Conservation (phyloP, 1,140 invertebrate species). For the Sycophaga agraensis region DNA sequence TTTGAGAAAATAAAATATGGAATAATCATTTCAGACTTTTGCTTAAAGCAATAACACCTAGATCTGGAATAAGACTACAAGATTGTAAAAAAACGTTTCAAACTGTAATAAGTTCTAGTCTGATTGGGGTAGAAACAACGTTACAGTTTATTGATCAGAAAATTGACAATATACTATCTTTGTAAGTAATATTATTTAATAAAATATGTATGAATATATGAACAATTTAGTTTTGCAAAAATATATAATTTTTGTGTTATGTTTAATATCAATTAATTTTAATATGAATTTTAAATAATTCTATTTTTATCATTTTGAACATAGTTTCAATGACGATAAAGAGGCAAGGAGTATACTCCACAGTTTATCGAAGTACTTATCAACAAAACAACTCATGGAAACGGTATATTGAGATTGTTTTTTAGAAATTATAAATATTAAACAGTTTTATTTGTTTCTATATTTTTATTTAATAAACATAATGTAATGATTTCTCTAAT, state of each 20-base stretch:
- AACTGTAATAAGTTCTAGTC: constrained; percentile 51
- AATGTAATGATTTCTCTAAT: too few species aligned
- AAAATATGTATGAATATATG: neutral
- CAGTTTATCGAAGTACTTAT: constrained; percentile 33
- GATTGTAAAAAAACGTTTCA: constrained; percentile 42
- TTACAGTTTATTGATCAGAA: constrained; percentile 57
- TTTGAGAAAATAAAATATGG: neutral
- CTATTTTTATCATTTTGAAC: neutral
- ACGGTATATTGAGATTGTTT: too few species aligned
- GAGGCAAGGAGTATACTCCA: constrained; percentile 30
- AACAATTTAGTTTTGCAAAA: neutral
- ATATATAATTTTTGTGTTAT: too few species aligned
- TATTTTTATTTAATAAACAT: neutral
- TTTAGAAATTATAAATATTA: neutral
- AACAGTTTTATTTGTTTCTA: neutral
- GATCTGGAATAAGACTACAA: constrained; percentile 38
- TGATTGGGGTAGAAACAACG: constrained; percentile 51
- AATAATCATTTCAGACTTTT: constrained; percentile 34
- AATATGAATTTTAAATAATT: constrained; percentile 4
- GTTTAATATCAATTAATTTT: too few species aligned
- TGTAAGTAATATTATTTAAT: constrained; percentile 50
- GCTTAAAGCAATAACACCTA: constrained; percentile 32
- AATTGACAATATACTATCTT: constrained; percentile 44
- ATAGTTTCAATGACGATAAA: constrained; percentile 34
- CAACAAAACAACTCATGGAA: constrained; percentile 31